phyloP scores from a whole-genome alignment of 1,140 invertebrate genomes.

The Eriocheir sinensis region DNA sequence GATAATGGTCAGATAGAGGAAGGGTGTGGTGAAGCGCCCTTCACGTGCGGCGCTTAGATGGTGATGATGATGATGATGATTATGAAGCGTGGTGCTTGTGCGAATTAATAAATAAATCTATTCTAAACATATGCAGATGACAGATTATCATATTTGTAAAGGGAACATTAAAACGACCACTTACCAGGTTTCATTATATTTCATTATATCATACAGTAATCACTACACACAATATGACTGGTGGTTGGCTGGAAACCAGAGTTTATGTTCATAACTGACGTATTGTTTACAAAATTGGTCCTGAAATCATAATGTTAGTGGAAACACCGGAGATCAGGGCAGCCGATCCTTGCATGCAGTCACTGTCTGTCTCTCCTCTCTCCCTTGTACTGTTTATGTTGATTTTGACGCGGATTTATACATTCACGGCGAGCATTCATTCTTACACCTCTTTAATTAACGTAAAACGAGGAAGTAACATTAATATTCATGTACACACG shows the following conservation, averaged over 20 bases:
- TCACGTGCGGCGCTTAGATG: no score
- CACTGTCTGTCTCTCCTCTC: not conserved
- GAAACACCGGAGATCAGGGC: conserved; percentile 27
- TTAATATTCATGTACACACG: not conserved
- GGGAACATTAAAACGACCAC: not conserved
- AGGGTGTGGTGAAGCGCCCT: no score
- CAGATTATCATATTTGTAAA: no score
- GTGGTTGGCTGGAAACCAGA: conserved; percentile 66
- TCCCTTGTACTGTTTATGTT: conserved; percentile 10
- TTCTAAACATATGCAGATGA: no score
- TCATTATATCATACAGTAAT: conserved; percentile 76
- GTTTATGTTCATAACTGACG: conserved; percentile 58
- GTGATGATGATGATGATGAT: no score
- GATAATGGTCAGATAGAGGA: no score
- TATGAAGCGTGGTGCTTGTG: no score
- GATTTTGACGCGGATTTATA: not conserved
- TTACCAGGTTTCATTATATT: conserved; percentile 71
- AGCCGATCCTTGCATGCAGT: conserved; percentile 31
- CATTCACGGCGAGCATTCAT: not conserved
- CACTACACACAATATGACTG: conserved; percentile 77
- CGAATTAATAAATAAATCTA: no score
- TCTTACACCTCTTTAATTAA: not conserved
- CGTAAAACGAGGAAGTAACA: not conserved
- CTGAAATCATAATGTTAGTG: conserved; percentile 45
- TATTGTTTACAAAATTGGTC: conserved; percentile 58